Base-by-base conservation (phyloP, 2,113 vertebrate genomes). In the Origma solitaria region DNA sequence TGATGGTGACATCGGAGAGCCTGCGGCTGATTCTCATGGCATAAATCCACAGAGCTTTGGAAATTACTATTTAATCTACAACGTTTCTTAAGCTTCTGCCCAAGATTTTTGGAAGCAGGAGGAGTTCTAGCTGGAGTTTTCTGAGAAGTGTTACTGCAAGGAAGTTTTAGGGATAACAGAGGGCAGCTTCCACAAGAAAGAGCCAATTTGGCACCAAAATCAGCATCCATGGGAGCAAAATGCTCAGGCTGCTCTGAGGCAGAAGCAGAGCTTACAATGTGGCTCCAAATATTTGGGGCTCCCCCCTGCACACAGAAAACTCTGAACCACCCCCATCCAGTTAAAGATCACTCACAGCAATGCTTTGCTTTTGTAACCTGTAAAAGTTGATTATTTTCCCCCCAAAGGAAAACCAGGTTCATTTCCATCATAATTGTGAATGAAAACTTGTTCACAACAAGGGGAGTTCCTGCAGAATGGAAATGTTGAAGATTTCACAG, bases 251-350 rank as follows among this genome's bases (percentile, higher is more conserved):
- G 50, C 50, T 65, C n/a, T 7, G 12, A 42, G 45, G 22, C 0
- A 15, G 51, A 66, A 17, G 13, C 70, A 79, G 79, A 85, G 11
- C 14, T 75, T 13, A 14, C 6, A 45, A 15, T 0, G 0, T 4
- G 27, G 4, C 40, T 60, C 30, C 38, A 70, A 64, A 45, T 19
- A 38, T 56, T 24, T 7, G 4, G 18, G 68, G 28, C 4, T 42
- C 6, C 12, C 13, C 8, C 13, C 16, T 8, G 13, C 16, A 22
- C 7, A 50, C 13, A 49, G 33, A 37, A 83, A 70, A 47, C 22
- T 33, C 35, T 57, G 37, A 12, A 7, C 3, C 0, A 16, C 0
- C 6, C 8, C 17, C 7, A 7, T 4, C 16, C 30, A 51, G 9
- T n/a, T 54, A 37, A 57, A 76, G 40, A 50, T 35, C 54, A 45